Percentiles rank a stretch among this genome's conserved stretches.
phyloP scores from a whole-genome alignment of 1,140 invertebrate genomes.

The Drosophila melanica region DNA sequence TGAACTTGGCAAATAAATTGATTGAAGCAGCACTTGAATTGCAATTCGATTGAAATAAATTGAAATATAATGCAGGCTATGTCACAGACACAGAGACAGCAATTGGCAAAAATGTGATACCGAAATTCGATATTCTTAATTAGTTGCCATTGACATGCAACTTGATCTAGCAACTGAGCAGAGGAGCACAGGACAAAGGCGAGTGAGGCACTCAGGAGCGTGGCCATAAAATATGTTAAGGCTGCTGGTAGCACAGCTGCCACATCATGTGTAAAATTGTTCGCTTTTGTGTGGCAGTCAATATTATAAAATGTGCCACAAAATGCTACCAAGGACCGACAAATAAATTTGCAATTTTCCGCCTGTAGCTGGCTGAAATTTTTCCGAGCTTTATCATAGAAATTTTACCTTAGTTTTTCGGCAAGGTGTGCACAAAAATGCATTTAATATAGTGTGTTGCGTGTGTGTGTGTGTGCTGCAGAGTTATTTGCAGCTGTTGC shows the following conservation, averaged over 20 bases:
- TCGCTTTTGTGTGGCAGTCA: slow-evolving; percentile 40
- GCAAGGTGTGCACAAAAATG: slow-evolving; percentile 74
- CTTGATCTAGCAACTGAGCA: background rate
- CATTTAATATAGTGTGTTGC: slow-evolving; percentile 69
- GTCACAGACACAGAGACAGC: slow-evolving; percentile 1
- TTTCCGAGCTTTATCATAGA: slow-evolving; percentile 50
- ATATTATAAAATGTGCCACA: slow-evolving; percentile 59
- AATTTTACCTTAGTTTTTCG: slow-evolving; percentile 41
- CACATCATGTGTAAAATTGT: slow-evolving; percentile 58
- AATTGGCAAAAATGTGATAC: slow-evolving; percentile 1
- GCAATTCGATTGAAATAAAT: slow-evolving; percentile 53
- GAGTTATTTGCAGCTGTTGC: slow-evolving; percentile 16
- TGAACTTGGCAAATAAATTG: slow-evolving; percentile 14
- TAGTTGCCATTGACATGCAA: slow-evolving; percentile 26
- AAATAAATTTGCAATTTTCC: slow-evolving; percentile 78
- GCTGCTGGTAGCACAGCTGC: slow-evolving; percentile 30
- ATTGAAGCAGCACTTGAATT: slow-evolving; percentile 2
- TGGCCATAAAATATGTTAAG: slow-evolving; percentile 38
- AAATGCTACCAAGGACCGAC: slow-evolving; percentile 49
- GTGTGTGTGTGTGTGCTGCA: slow-evolving; percentile 15
- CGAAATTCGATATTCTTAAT: slow-evolving; percentile 37
- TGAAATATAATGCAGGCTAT: slow-evolving; percentile 30
- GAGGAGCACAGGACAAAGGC: background rate
- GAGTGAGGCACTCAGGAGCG: background rate
- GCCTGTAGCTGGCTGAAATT: slow-evolving; percentile 45